Evolutionary conservation across 2,888 invertebrate genomes (phyloP), one percentile per base, ranked within the genome.

Genomic region (Melitaea athalia): DNA sequence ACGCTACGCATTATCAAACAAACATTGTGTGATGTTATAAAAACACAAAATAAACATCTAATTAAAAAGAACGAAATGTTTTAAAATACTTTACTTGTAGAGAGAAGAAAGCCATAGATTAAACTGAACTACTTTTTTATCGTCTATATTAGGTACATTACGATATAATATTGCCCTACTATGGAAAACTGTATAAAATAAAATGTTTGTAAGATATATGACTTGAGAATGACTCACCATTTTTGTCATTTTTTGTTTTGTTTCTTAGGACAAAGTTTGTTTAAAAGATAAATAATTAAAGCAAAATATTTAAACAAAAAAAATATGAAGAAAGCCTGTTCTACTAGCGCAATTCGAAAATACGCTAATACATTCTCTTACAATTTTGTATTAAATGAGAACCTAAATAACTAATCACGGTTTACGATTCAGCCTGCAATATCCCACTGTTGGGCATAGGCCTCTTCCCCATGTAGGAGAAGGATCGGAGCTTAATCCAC

Each of bases 1-100:
- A 59, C 53, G 60, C 55, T 49, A 49, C 47, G 59, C 66, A 63
- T 67, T 60, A 69, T 63, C 63, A 60, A 53, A 69, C 63, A 67
- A 63, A 63, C 66, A 66, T 59, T 63, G 43, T 60, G 42, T 60
- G 45, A 63, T 42, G 59, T 47, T 63, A 8, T 59, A 62, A 66
- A 69, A 62, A 42, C 17, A 42, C 49, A 47, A 49, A 14, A 42
- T 60, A 47, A 55, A 67, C 50, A 59, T 59, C 31, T 52, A 60
- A 59, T 43, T 43, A 14, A 52, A 65, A 43, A 50, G 14, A 47
- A 42, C 50, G 14, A 64, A 59, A 52, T 50, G 38, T 66, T 60
- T 68, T 55, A 59, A 47, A 61, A 55, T 15, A 12, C 53, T 38
- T 61, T 49, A 60, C 45, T 53, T 61, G 43, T 59, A 55, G 42